These are phyloP conservation scores for Hybognathus amarus DNA, from an alignment of 2,797 vertebrate species.

Conservation along the genomic window DNA sequence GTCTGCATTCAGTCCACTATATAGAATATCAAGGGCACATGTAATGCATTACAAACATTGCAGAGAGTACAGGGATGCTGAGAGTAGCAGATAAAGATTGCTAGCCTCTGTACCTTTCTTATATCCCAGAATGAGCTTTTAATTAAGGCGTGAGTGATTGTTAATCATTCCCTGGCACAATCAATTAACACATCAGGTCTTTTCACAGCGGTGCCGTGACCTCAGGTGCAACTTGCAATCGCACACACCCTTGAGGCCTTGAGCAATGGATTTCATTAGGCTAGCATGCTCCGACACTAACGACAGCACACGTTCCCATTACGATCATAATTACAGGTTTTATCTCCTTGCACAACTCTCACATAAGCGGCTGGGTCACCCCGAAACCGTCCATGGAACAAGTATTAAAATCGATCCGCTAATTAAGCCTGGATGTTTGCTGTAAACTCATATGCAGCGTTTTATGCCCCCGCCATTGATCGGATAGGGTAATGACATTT, in stretches of 20 bases:
- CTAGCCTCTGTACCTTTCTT: slow-evolving; percentile 53
- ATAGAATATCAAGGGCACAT: slow-evolving; percentile 15
- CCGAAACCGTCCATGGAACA: slow-evolving; percentile 51
- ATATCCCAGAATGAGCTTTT: slow-evolving; percentile 72
- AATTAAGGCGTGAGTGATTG: slow-evolving; percentile 77
- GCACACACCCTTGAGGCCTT: slow-evolving; percentile 62
- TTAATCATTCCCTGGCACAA: slow-evolving; percentile 78
- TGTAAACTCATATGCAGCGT: slow-evolving; percentile 56
- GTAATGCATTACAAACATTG: slow-evolving; percentile 35
- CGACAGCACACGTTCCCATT: slow-evolving; percentile 69
- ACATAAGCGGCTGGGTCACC: slow-evolving; percentile 50
- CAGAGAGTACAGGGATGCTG: slow-evolving; percentile 43
- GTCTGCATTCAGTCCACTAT: neutral
- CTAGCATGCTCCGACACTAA: slow-evolving; percentile 66
- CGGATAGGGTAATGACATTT: slow-evolving; percentile 11
- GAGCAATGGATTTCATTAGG: slow-evolving; percentile 77
- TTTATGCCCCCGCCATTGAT: slow-evolving; percentile 37
- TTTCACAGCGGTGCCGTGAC: slow-evolving; percentile 53
- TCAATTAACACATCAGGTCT: slow-evolving; percentile 72
- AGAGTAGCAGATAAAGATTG: slow-evolving; percentile 56
- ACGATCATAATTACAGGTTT: slow-evolving; percentile 58
- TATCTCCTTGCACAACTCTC: slow-evolving; percentile 23
- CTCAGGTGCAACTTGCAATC: slow-evolving; percentile 73
- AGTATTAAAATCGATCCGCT: slow-evolving; percentile 56
- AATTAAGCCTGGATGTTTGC: slow-evolving; percentile 60